Percentiles rank a stretch among this genome's conserved stretches.
These are phyloP conservation scores for Ondatra zibethicus DNA, from an alignment of 2,113 vertebrate genomes.

Conservation along the genomic window DNA sequence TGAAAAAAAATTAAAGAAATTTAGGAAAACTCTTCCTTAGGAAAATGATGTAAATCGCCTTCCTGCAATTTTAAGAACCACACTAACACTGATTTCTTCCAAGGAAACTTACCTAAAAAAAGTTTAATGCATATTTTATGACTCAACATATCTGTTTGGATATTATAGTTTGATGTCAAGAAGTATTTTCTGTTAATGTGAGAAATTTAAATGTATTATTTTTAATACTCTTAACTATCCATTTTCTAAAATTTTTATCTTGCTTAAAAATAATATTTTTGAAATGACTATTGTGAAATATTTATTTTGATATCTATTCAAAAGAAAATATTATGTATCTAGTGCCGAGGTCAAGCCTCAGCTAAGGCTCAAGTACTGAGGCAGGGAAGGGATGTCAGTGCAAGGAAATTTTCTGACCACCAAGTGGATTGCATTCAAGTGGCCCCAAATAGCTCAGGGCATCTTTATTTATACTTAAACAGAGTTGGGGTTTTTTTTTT, in stretches of 20 bases:
- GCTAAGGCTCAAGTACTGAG: too few relatives aligned
- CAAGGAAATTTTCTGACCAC: too few relatives aligned
- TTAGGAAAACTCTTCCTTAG: background rate
- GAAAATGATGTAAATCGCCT: slow-evolving; percentile 21
- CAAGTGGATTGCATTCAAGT: too few relatives aligned
- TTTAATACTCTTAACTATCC: background rate
- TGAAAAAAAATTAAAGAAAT: background rate
- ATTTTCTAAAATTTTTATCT: background rate
- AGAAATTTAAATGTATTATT: slow-evolving; percentile 52
- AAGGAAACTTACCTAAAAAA: slow-evolving; percentile 29
- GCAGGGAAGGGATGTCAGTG: too few relatives aligned
- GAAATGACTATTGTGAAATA: slow-evolving; percentile 49
- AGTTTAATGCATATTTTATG: background rate
- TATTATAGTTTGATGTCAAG: slow-evolving; percentile 24
- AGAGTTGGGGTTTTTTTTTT: too few relatives aligned
- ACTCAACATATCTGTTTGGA: background rate
- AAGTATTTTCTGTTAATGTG: background rate
- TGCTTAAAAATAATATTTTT: slow-evolving; percentile 8
- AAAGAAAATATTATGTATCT: slow-evolving; percentile 49
- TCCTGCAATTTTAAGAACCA: slow-evolving; percentile 21
- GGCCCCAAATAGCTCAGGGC: too few relatives aligned
- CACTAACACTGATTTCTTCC: slow-evolving; percentile 24
- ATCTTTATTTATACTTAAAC: too few relatives aligned
- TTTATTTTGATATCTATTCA: slow-evolving; percentile 30
- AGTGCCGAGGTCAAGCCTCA: background rate